Conservation (phyloP, 2,797 vertebrate genomes). For the Sebastes trivittatus region DNA sequence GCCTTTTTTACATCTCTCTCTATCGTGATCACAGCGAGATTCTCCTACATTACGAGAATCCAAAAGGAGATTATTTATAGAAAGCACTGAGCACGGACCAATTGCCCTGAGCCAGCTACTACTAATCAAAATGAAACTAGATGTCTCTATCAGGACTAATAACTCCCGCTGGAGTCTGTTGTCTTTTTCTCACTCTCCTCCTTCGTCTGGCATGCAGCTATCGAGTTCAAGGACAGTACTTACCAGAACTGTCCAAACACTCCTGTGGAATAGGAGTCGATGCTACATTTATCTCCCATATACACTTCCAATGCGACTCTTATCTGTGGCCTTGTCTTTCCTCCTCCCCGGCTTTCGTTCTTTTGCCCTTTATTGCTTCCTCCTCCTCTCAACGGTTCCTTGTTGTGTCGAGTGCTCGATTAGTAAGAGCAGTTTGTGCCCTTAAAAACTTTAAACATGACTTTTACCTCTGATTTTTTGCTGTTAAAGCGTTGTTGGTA, state of each 20-base stretch:
- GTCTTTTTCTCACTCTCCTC: not conserved
- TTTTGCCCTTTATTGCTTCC: slow-evolving; percentile 13
- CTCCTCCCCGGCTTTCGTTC: slow-evolving; percentile 1
- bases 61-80: slow-evolving; percentile 36
- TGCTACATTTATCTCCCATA: slow-evolving; percentile 25
- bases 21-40: not conserved
- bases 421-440: not conserved
- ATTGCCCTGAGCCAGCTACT: not conserved
- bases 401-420: slow-evolving; percentile 13
- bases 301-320: slow-evolving; percentile 17
- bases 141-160: slow-evolving; percentile 23
- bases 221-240: slow-evolving; percentile 44
- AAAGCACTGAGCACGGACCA: not conserved
- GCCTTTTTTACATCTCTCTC: not conserved
- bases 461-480: not conserved
- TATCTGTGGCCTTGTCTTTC: slow-evolving; percentile 48
- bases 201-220: not conserved
- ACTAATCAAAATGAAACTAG: slow-evolving; percentile 16
- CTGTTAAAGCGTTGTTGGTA: not conserved
- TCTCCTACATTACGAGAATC: not conserved
- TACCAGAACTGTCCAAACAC: slow-evolving; percentile 15
- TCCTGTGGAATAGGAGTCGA: slow-evolving; percentile 24
- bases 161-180: slow-evolving; percentile 5
- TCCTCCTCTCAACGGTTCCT: slow-evolving; percentile 1
- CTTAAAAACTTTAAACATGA: slow-evolving; percentile 13